Evolutionary conservation across 2,888 invertebrate species (phyloP), one percentile per base, ranked within the genome.

Genomic region (Hemaris fuciformis): DNA sequence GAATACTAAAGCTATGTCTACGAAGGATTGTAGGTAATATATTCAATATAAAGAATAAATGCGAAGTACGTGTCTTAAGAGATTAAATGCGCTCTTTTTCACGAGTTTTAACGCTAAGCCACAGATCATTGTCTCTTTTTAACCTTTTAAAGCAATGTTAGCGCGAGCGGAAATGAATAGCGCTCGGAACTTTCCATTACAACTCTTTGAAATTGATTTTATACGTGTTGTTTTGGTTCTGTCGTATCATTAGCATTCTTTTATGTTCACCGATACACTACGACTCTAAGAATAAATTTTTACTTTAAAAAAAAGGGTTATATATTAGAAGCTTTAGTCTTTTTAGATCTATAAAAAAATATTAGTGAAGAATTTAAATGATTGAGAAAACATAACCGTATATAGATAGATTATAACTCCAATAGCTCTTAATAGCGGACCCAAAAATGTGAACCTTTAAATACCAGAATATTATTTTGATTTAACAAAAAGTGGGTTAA

Each of bases 51-150:
- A 23, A n/a, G 23, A 46, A 46, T 48, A 25, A n/a, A n/a, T 48
- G 4, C 23, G 7, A 13, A 27, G 27, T 53, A 15, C 48, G 38
- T 38, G 38, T 27, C 27, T 53, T 27, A 31, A 31, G 53, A 31
- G 31, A 31, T 53, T 53, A 53, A 53, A 53, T 31, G 31, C 27
- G 53, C 27, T 53, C 53, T 53, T 18, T 13, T 31, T 18, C 53
- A 53, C 18, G 53, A 31, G 10, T 53, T 53, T 53, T 27, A 38
- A 31, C 31, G 31, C 8, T 31, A 8, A 15, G 27, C 48, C 18
- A 27, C 48, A 53, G 53, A 53, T 53, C 53, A 53, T 10, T 53
- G 8, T 18, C 18, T 38, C n/a, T 53, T 53, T 53, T 53, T 31
- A 53, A 53, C 31, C 27, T 53, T 53, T 53, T 53, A 27, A 31